Evolutionary conservation across 2,797 vertebrate species (phyloP).

Genomic region (Cyprinella venusta): DNA sequence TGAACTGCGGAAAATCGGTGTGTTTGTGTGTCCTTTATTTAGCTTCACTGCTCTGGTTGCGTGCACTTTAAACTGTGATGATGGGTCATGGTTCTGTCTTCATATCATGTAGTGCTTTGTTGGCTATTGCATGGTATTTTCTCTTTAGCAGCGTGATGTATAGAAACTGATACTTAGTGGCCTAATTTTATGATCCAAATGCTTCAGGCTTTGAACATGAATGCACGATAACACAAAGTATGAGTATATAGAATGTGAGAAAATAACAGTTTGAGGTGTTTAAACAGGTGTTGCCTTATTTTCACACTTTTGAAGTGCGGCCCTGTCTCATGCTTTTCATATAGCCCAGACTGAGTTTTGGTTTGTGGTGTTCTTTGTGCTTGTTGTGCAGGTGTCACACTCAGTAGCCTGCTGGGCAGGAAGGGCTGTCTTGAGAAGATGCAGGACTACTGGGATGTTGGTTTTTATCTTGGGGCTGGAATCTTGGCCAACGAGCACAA

Average conservation of each 20-base stretch:
- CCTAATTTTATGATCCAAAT: background rate
- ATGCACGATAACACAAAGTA: background rate
- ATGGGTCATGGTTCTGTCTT: slow-evolving; percentile 1
- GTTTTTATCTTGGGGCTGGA: slow-evolving; percentile 89
- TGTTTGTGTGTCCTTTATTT: slow-evolving; percentile 26
- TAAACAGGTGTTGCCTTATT: slow-evolving; percentile 1
- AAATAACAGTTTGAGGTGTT: background rate
- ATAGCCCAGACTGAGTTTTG: background rate
- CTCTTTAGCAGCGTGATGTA: background rate
- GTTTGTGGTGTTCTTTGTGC: slow-evolving; percentile 9
- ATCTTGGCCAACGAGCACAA: slow-evolving; percentile 83
- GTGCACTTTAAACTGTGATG: background rate
- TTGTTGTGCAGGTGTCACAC: slow-evolving; percentile 80
- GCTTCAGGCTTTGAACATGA: slow-evolving; percentile 8
- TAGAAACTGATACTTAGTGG: slow-evolving; percentile 12
- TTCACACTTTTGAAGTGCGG: background rate
- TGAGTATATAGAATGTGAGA: background rate
- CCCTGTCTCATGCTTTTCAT: background rate
- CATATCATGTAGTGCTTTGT: slow-evolving; percentile 5
- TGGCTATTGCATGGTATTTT: background rate
- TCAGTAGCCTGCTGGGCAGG: slow-evolving; percentile 86
- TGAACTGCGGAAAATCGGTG: slow-evolving; percentile 88
- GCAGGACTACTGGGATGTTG: slow-evolving; percentile 92
- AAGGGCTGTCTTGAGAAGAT: slow-evolving; percentile 90
- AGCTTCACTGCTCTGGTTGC: slow-evolving; percentile 9